Percentiles rank a stretch among this genome's conserved stretches.
These are phyloP conservation scores for Hylaeus volcanicus DNA, from an alignment of 1,140 invertebrate species.

Conservation along the genomic window DNA sequence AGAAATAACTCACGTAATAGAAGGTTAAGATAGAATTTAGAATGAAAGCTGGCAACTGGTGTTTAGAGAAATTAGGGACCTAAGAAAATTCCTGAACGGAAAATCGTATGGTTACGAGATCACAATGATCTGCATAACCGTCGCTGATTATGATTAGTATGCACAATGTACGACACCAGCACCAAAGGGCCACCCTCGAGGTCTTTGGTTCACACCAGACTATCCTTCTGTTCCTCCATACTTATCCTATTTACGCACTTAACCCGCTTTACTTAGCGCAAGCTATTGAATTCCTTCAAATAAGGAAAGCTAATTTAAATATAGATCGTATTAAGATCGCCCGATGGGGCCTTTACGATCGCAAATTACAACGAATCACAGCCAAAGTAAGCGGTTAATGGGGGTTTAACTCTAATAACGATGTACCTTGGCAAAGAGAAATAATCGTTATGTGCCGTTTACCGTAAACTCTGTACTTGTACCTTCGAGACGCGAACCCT, in stretches of 20 bases:
- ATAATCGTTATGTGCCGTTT: background rate
- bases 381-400: constrained; percentile 15
- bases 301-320: constrained; percentile 34
- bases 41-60: background rate
- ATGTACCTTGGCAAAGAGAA: background rate
- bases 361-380: constrained; percentile 44
- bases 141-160: background rate
- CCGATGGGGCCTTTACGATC: constrained; percentile 32
- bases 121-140: background rate
- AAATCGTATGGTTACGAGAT: background rate
- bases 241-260: constrained; percentile 30
- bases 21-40: too few relatives aligned
- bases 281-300: constrained; percentile 18
- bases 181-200: constrained; percentile 2
- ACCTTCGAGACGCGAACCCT: background rate
- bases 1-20: too few relatives aligned
- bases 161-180: too few relatives aligned
- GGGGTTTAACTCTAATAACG: constrained; percentile 43
- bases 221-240: background rate
- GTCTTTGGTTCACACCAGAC: constrained; percentile 18
- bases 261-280: background rate
- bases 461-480: background rate
- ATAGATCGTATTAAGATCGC: constrained; percentile 37
- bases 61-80: background rate
- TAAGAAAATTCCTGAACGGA: background rate